A percentile compares a stretch with the other conserved stretches of the same genome.
Conservation (phyloP, 2,888 invertebrate genomes). For the Eupithecia abbreviata region DNA sequence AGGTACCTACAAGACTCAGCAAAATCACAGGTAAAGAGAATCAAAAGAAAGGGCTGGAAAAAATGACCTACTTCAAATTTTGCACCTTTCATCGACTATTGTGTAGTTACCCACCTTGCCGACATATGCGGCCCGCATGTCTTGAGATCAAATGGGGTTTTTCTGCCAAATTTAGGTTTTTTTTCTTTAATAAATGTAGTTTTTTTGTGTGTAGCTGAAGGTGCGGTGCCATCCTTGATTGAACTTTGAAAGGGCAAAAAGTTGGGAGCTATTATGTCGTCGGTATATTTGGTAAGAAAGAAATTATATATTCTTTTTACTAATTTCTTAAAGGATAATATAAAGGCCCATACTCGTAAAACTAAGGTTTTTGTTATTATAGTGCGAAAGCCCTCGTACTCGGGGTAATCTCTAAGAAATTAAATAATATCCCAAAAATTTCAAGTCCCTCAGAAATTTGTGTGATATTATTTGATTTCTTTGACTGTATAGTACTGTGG, state of each 20-base stretch:
- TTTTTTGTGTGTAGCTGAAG: slow-evolving; percentile 2
- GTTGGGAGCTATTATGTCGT: background rate
- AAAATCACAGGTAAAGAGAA: slow-evolving; percentile 44
- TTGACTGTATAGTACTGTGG: too few species aligned
- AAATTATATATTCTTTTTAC: background rate
- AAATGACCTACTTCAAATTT: slow-evolving; percentile 77
- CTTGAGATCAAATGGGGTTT: slow-evolving; percentile 46
- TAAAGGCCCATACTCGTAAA: too few species aligned
- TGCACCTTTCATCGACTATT: slow-evolving; percentile 78
- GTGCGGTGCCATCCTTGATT: slow-evolving; percentile 39
- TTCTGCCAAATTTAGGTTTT: slow-evolving; percentile 26
- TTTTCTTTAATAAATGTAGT: slow-evolving; percentile 21
- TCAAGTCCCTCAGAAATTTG: too few species aligned
- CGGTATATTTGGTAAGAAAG: background rate
- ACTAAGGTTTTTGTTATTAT: too few species aligned
- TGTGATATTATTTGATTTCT: too few species aligned
- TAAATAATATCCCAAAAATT: too few species aligned
- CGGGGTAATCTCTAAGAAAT: too few species aligned
- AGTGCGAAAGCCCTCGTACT: too few species aligned
- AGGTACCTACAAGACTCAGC: background rate
- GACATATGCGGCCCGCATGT: slow-evolving; percentile 72
- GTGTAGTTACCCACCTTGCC: slow-evolving; percentile 68
- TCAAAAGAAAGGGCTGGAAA: slow-evolving; percentile 46
- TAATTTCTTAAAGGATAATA: too few species aligned
- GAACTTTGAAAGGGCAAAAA: slow-evolving; percentile 30